These are phyloP conservation scores for Calliopum simillimum DNA, from an alignment of 2,888 invertebrate genomes.

Conservation along the genomic window DNA sequence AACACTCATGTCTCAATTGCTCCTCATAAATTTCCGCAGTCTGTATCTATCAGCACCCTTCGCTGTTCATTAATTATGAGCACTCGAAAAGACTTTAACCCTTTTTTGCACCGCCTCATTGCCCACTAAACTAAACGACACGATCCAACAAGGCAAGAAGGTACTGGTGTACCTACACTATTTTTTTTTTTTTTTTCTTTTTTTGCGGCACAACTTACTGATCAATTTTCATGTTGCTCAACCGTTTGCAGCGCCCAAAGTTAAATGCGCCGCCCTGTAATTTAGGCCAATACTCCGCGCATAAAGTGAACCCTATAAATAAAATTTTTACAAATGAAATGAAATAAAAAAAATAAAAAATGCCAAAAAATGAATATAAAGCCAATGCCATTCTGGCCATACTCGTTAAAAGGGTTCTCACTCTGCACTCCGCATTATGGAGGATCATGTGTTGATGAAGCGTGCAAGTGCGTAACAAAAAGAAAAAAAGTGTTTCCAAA, in stretches of 20 bases:
- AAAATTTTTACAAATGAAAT: too few species aligned
- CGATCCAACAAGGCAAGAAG: conserved; percentile 21
- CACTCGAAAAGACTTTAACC: background rate
- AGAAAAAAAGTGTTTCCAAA: background rate
- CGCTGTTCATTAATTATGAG: background rate
- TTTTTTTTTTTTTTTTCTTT: too few species aligned
- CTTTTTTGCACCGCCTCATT: background rate
- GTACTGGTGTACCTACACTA: conserved; percentile 12
- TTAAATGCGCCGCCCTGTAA: conserved; percentile 62
- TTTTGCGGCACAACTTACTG: conserved; percentile 15
- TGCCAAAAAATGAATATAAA: too few species aligned
- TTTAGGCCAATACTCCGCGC: conserved; percentile 60
- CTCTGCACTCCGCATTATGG: background rate
- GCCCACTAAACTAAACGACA: conserved; percentile 20
- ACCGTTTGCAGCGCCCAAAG: conserved; percentile 53
- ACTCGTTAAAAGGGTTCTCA: background rate
- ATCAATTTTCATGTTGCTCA: conserved; percentile 43
- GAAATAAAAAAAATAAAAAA: too few species aligned
- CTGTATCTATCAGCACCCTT: conserved; percentile 10
- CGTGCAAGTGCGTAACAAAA: conserved; percentile 32
- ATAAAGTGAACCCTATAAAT: conserved; percentile 50
- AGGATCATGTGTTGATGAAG: conserved; percentile 34
- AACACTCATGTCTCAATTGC: background rate
- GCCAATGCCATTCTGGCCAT: too few species aligned
- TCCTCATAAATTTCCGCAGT: background rate